Evolutionary conservation across 2,113 vertebrate genomes (phyloP).

Genomic region (Pavo muticus): DNA sequence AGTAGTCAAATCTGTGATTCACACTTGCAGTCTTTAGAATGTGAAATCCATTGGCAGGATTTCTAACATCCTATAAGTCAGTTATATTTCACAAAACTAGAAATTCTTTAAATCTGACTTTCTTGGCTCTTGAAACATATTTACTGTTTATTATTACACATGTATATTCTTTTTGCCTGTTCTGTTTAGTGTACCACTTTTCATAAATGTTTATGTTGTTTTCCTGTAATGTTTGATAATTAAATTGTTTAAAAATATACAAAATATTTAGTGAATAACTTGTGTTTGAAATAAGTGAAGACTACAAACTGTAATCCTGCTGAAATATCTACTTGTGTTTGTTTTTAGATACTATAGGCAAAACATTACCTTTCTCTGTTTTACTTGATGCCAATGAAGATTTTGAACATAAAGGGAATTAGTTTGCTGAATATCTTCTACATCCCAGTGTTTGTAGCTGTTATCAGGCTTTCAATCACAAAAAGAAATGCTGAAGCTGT

Average conservation of each 20-base stretch:
- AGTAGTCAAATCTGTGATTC: slow-evolving; percentile 3
- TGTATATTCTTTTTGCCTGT: background rate
- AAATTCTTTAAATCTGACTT: background rate
- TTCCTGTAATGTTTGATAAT: background rate
- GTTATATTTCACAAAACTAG: background rate
- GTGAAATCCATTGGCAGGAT: background rate
- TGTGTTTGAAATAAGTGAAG: background rate
- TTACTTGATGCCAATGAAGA: background rate
- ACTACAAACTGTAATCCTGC: background rate
- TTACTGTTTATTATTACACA: background rate
- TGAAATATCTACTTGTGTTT: background rate
- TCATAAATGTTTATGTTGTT: background rate
- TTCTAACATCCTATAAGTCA: background rate
- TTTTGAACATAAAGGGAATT: background rate
- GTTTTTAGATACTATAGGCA: slow-evolving; percentile 35
- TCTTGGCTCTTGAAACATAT: background rate
- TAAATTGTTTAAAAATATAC: background rate
- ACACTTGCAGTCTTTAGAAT: background rate
- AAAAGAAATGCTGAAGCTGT: slow-evolving; percentile 21
- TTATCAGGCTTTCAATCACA: background rate
- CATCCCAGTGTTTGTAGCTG: slow-evolving; percentile 1
- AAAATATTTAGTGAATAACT: background rate
- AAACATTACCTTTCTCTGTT: slow-evolving; percentile 9
- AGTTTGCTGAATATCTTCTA: background rate
- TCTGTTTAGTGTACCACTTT: background rate